phyloP scores from a whole-genome alignment of 2,888 invertebrate species.

The Fissipunctia ypsillon region DNA sequence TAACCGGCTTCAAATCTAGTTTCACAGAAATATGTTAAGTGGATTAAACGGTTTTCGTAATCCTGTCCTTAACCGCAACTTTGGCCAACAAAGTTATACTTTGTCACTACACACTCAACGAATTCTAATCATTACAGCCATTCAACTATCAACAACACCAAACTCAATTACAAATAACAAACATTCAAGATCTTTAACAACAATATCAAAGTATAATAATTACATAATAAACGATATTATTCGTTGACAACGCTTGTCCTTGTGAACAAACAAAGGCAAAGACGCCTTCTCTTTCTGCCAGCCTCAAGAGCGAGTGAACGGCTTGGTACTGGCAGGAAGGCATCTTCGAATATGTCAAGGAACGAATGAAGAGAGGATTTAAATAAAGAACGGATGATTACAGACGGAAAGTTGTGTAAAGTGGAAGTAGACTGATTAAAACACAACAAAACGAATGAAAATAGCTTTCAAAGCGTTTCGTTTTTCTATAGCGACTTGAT shows the following conservation, averaged over 20 bases:
- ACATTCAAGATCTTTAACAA: conserved; percentile 16
- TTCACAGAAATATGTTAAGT: not conserved
- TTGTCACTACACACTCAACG: not conserved
- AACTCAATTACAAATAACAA: conserved; percentile 35
- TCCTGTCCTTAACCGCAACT: conserved; percentile 7
- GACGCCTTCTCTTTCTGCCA: conserved; percentile 60
- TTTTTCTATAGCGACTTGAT: too few relatives aligned
- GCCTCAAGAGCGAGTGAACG: conserved; percentile 69
- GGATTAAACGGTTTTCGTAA: not conserved
- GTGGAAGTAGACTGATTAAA: not conserved
- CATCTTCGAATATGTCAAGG: conserved; percentile 74
- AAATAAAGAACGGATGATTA: not conserved
- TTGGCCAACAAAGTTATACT: not conserved
- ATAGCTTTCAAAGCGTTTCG: too few relatives aligned
- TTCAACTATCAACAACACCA: conserved; percentile 4
- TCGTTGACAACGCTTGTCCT: conserved; percentile 58
- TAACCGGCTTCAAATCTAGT: conserved; percentile 6
- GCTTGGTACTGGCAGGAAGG: conserved; percentile 53
- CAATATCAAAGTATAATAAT: conserved; percentile 9
- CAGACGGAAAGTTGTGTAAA: not conserved
- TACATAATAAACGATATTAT: conserved; percentile 24
- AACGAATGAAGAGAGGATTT: conserved; percentile 22
- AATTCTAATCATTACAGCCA: conserved; percentile 1
- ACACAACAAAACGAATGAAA: too few relatives aligned
- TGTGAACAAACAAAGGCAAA: conserved; percentile 37